Evolutionary conservation across 2,113 vertebrate genomes (phyloP).

Genomic region (Mobula hypostoma): DNA sequence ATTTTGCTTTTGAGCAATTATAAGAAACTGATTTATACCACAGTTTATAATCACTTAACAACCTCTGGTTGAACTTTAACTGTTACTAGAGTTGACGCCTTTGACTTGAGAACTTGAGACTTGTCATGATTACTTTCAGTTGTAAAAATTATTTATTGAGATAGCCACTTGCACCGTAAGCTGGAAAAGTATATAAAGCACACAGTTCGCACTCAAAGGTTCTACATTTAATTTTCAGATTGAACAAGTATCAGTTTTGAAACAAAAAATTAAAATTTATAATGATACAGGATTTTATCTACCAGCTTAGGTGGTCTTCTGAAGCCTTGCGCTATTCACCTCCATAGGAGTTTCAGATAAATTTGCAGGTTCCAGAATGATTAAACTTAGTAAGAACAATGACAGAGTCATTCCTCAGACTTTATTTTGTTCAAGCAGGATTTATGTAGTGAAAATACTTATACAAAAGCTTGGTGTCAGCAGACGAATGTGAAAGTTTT

Average conservation of each 20-base stretch:
- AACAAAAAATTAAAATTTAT: background rate
- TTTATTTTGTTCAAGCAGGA: background rate
- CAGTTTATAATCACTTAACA: slow-evolving; percentile 69
- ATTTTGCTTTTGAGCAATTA: slow-evolving; percentile 67
- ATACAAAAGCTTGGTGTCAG: background rate
- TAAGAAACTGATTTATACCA: slow-evolving; percentile 70
- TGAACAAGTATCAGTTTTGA: background rate
- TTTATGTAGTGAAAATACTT: background rate
- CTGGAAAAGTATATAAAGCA: slow-evolving; percentile 15
- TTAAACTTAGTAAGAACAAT: background rate
- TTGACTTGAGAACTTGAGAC: slow-evolving; percentile 55
- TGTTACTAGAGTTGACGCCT: slow-evolving; percentile 44
- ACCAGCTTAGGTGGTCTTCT: background rate
- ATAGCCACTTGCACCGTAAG: slow-evolving; percentile 50
- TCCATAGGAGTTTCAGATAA: background rate
- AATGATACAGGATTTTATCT: background rate
- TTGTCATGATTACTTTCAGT: slow-evolving; percentile 50
- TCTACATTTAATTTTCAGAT: background rate
- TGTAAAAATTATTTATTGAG: slow-evolving; percentile 49
- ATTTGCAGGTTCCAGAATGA: background rate
- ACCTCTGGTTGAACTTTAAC: slow-evolving; percentile 66
- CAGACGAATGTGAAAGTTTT: background rate
- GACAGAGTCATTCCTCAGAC: background rate
- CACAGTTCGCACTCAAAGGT: background rate
- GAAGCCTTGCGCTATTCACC: background rate